Evolutionary conservation across 1,140 invertebrate species (phyloP), one percentile per base, ranked within the genome.

Genomic region (Drosophila pallidifrons): DNA sequence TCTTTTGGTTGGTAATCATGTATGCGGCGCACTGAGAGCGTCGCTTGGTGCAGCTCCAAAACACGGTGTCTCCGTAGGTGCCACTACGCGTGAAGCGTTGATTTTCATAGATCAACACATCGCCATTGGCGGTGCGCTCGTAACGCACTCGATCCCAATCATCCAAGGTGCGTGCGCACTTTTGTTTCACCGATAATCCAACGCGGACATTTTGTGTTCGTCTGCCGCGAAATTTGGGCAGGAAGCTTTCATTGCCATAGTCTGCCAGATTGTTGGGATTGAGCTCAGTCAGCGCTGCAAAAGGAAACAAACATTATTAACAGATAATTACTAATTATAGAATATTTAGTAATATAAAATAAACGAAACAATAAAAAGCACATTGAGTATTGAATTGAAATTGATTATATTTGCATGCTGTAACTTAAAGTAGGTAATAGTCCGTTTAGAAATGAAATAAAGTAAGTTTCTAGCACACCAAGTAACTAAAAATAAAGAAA

Each of bases 131-230:
- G 1, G 80, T 78, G 8, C 55, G 70, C 16, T 88, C 63, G 7
- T 83, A 87, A 0, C 85, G 77, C 25, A 87, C 64, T 1, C 80
- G 80, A 72, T 87, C 85, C 83, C 83, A 87, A n/a, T 87, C 85
- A 13, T 87, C 83, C 25, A 88, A 30, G 15, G 83, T 87, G 25
- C 83, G 85, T 0, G 64, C 20, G 3, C 30, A 16, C 7, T 55
- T 70, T n/a, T 57, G 60, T 0, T 63, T 55, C 1, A 2, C 0
- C 0, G 79, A 51, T 16, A 87, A 3, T 4, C 80, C 77, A 30
- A 52, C 49, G 2, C 67, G 65, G 1, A 87, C 60, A 0, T 1
- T 1, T 28, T 83, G 80, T 0, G 47, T 43, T 0, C 61, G 15
- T 5, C 28, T 13, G 10, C 67, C 63, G 0, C 4, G 20, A 3